Percentiles rank a stretch among this genome's conserved stretches.
These are phyloP conservation scores for Spinus pinus DNA, from an alignment of 2,797 vertebrate genomes.

Conservation along the genomic window DNA sequence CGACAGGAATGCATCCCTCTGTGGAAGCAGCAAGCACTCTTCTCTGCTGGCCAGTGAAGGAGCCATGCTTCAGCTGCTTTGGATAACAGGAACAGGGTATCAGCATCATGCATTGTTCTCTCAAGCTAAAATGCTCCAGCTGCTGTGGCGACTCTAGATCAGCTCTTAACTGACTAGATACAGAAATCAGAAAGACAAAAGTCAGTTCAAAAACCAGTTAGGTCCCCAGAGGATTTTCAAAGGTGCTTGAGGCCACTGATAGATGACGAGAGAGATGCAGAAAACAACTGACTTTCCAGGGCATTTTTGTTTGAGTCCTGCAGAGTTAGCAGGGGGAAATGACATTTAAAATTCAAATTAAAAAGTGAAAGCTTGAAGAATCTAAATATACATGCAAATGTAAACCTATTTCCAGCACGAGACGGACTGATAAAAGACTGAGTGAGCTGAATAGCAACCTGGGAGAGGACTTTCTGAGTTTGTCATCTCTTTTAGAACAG, in stretches of 20 bases:
- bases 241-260: background rate
- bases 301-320: background rate
- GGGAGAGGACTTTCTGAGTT: too few species aligned
- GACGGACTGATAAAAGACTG: too few species aligned
- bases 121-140: background rate
- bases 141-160: background rate
- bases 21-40: background rate
- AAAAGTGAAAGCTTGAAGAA: background rate
- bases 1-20: background rate
- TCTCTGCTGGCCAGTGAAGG: background rate
- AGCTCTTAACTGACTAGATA: background rate
- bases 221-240: background rate
- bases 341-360: background rate
- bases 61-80: background rate
- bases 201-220: background rate
- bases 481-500: too few species aligned
- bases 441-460: too few species aligned
- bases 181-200: background rate
- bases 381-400: background rate
- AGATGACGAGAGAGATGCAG: background rate
- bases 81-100: background rate
- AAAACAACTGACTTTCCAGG: background rate
- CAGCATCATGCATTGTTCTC: background rate
- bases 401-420: background rate
- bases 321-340: background rate